Base-by-base conservation (phyloP, 2,113 vertebrate genomes). In the Campylomormyrus numenius region DNA sequence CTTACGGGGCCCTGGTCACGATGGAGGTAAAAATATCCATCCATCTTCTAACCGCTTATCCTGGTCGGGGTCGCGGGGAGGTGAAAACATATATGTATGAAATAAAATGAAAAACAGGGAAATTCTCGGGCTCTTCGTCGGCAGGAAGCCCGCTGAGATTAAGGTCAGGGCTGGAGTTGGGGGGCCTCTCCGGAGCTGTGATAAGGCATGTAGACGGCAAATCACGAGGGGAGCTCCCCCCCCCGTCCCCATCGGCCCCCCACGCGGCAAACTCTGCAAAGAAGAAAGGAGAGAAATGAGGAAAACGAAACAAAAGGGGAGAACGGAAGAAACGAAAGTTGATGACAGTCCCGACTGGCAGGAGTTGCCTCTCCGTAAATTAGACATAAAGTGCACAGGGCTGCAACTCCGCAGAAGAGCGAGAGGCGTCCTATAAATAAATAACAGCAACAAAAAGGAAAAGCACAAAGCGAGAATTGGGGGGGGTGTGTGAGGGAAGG, bases 401-500 rank as follows among this genome's bases (percentile, higher is more conserved):
- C 94, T 92, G 95, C 95, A 95, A 94, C 95, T 96, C 92, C 92
- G 88, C 93, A 92, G 92, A 92, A 92, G 92, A 94, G 94, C 94
- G 95, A 93, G 95, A 93, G 95, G 95, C 93, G 92, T 93, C 94
- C 94, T 94, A 96, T 96, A 93, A 96, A 96, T 96, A 96, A 96
- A 94, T 96, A 92, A 96, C 92, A 92, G 92, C 70, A 92, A 94
- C 93, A 93, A 94, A 93, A 94, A 94, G 15, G 74, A 89, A 91
- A 93, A 93, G 91, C 90, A 92, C 92, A 94, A 93, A 94, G 93
- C 93, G 52, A 21, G 52, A 53, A 21, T 19, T 50, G 52, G 4
- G 52, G 52, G 92, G 94, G 94, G 94, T 21, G 17, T 11, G 70
- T 74, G 80, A 89, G 90, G 27, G 90, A 88, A 91, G 90, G 93